A percentile compares a stretch with the other conserved stretches of the same genome.
Conservation (phyloP, 1,140 invertebrate genomes). For the Latrodectus geometricus region DNA sequence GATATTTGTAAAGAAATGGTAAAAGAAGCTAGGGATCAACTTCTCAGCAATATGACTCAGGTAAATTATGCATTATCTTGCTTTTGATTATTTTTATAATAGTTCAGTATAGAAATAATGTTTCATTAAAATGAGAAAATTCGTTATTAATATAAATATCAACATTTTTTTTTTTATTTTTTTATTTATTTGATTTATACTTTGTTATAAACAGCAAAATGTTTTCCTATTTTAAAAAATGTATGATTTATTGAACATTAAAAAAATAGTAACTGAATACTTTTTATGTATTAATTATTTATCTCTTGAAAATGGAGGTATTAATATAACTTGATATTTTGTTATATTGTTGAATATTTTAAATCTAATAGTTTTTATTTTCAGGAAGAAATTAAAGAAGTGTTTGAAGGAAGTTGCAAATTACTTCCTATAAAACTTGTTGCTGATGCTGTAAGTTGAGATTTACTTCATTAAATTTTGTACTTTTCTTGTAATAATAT, state of each 20-base stretch:
- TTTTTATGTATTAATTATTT: too few species aligned
- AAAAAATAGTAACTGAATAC: too few species aligned
- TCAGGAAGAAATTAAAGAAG: conserved; percentile 84
- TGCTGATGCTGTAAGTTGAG: conserved; percentile 72
- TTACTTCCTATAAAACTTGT: conserved; percentile 83
- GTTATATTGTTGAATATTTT: background rate
- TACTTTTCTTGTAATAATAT: background rate
- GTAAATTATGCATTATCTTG: conserved; percentile 67
- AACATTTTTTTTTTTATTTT: background rate
- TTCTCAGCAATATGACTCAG: conserved; percentile 88
- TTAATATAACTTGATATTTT: background rate
- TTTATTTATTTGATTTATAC: background rate
- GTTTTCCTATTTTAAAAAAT: too few species aligned
- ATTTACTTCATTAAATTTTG: background rate
- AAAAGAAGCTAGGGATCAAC: conserved; percentile 83
- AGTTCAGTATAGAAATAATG: background rate
- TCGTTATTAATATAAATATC: background rate
- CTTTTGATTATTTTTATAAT: background rate
- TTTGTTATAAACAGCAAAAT: background rate
- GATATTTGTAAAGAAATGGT: conserved; percentile 91
- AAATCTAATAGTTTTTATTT: conserved; percentile 23
- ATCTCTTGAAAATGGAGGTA: background rate
- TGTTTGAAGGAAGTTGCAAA: conserved; percentile 89
- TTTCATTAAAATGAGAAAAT: background rate
- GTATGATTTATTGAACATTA: too few species aligned